phyloP scores from a whole-genome alignment of 2,888 invertebrate genomes.

The Drosophila prolongata region DNA sequence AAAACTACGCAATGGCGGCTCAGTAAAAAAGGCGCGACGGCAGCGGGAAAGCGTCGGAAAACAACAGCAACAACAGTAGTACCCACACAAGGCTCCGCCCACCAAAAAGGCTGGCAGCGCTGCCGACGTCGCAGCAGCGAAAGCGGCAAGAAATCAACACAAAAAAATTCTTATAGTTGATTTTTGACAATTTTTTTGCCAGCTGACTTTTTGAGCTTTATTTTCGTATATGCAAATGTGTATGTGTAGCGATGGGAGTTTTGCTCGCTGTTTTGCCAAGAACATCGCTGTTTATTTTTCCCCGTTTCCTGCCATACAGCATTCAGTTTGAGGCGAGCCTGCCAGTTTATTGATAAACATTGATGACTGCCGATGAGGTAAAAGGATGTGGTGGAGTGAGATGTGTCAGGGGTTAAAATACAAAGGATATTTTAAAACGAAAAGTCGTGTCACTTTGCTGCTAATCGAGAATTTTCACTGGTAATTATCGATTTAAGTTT shows the following conservation, averaged over 20 bases:
- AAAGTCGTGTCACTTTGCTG: too few relatives aligned
- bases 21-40: slow-evolving; percentile 48
- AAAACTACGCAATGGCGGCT: slow-evolving; percentile 75
- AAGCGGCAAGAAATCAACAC: slow-evolving; percentile 31
- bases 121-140: slow-evolving; percentile 18
- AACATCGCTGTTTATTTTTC: slow-evolving; percentile 29
- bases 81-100: slow-evolving; percentile 74
- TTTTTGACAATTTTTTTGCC: slow-evolving; percentile 71
- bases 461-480: neutral
- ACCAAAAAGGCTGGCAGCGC: slow-evolving; percentile 44
- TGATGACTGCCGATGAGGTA: slow-evolving; percentile 24
- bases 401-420: slow-evolving; percentile 10
- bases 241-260: slow-evolving; percentile 8
- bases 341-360: slow-evolving; percentile 76
- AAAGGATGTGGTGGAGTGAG: neutral
- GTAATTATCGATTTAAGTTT: too few relatives aligned
- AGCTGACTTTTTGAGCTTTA: slow-evolving; percentile 67
- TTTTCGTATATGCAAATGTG: slow-evolving; percentile 44
- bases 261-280: slow-evolving; percentile 54
- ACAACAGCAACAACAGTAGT: slow-evolving; percentile 30
- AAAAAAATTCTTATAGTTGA: slow-evolving; percentile 63
- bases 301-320: slow-evolving; percentile 27
- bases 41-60: slow-evolving; percentile 14
- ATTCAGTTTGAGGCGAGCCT: slow-evolving; percentile 60
- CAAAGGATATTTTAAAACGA: neutral